Conservation (phyloP, 2,888 invertebrate genomes). For the Andrena bucephala region DNA sequence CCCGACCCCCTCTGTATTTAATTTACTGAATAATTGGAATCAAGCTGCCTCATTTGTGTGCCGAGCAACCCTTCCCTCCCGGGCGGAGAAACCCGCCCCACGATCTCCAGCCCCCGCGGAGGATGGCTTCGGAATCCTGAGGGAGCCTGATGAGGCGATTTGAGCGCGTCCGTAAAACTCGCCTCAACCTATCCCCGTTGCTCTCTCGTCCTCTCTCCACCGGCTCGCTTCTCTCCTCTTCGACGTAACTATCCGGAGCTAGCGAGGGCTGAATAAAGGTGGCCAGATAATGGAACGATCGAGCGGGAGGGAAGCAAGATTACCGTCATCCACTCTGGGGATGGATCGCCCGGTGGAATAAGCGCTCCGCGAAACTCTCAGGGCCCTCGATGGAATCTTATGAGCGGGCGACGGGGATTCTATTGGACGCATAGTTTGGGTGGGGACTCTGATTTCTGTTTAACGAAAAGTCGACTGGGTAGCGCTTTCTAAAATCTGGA, state of each 20-base stretch:
- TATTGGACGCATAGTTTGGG: no score
- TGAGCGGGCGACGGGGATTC: not conserved
- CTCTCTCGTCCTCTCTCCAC: conserved; percentile 27
- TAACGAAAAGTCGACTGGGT: no score
- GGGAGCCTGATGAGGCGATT: conserved; percentile 84
- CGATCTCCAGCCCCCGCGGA: conserved; percentile 72
- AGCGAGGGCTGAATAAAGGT: conserved; percentile 80
- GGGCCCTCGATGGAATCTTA: not conserved
- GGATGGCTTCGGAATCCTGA: conserved; percentile 73
- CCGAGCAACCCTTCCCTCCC: conserved; percentile 60
- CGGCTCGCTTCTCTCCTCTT: conserved; percentile 24
- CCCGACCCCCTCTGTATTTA: conserved; percentile 80
- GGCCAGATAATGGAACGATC: conserved; percentile 80
- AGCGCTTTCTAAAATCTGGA: not conserved
- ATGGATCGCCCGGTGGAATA: conserved; percentile 63
- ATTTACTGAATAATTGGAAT: conserved; percentile 85
- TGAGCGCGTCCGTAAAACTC: conserved; percentile 83
- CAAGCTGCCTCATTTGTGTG: conserved; percentile 84
- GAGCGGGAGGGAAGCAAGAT: conserved; percentile 64
- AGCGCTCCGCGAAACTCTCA: conserved; percentile 49
- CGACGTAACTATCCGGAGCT: conserved; percentile 28
- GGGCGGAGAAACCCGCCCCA: conserved; percentile 68
- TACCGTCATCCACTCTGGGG: conserved; percentile 60
- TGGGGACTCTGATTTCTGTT: no score
- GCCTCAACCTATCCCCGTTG: conserved; percentile 62